Percentiles rank a stretch among this genome's conserved stretches.
phyloP scores from a whole-genome alignment of 2,888 invertebrate species.

The Tipula vernalis region DNA sequence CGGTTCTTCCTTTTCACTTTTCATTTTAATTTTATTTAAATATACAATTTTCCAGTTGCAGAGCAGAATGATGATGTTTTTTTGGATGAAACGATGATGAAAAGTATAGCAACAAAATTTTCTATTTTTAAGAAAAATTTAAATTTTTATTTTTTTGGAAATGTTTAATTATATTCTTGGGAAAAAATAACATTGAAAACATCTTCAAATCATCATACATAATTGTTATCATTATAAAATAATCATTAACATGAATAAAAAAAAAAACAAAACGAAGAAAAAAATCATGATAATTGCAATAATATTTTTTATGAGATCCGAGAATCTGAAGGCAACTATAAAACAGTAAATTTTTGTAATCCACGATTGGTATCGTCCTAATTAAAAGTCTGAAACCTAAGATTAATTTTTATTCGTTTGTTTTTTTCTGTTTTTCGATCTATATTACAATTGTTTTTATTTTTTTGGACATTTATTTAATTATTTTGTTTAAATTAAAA shows the following conservation, averaged over 20 bases:
- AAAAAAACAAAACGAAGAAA: neutral
- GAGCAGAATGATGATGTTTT: neutral
- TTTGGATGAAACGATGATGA: neutral
- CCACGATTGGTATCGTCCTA: neutral
- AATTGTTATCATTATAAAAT: neutral
- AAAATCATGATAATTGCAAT: neutral
- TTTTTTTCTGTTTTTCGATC: neutral
- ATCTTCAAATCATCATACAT: neutral
- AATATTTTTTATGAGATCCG: neutral
- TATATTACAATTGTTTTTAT: neutral
- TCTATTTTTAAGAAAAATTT: neutral
- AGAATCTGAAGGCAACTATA: neutral
- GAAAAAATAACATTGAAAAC: neutral
- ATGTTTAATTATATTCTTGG: slow-evolving; percentile 4
- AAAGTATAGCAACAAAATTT: neutral
- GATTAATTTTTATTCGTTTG: neutral
- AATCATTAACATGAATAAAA: neutral
- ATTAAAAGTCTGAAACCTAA: neutral
- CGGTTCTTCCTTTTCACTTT: neutral
- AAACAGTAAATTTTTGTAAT: neutral
- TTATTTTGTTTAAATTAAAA: neutral
- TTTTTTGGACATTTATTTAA: neutral
- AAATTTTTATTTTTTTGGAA: neutral
- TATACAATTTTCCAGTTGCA: neutral
- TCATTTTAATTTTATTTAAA: neutral